These are phyloP conservation scores for Drosophila neonasuta DNA, from an alignment of 2,888 invertebrate species.

Conservation along the genomic window DNA sequence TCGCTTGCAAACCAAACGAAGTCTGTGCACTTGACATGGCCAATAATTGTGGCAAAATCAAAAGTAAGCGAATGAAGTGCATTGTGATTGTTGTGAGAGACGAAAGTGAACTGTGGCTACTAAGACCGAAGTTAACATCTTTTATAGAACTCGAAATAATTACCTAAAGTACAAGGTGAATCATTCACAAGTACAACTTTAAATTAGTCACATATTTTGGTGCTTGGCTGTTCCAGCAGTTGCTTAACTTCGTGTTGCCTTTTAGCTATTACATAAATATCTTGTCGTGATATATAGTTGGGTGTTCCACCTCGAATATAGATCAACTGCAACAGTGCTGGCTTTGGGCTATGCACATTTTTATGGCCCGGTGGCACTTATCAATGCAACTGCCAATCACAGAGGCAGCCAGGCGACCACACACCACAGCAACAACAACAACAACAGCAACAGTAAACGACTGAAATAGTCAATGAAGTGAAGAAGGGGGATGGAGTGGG, in stretches of 20 bases:
- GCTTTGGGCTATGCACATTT: conserved; percentile 42
- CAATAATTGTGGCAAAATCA: conserved; percentile 7
- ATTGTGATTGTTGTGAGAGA: conserved; percentile 20
- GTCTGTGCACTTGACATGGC: neutral
- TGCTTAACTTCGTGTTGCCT: neutral
- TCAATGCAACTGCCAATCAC: conserved; percentile 65
- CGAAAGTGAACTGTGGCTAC: conserved; percentile 10
- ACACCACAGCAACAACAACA: conserved; percentile 22
- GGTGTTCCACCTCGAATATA: conserved; percentile 1
- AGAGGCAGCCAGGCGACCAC: conserved; percentile 39
- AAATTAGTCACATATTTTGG: conserved; percentile 30
- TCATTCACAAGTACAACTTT: conserved; percentile 22
- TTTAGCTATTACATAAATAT: conserved; percentile 1
- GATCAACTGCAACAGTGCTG: conserved; percentile 10
- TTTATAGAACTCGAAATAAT: conserved; percentile 31
- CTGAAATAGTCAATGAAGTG: neutral
- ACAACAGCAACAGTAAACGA: conserved; percentile 3
- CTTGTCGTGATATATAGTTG: conserved; percentile 13
- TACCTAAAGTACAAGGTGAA: neutral
- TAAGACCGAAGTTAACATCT: neutral
- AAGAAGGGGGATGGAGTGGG: neutral
- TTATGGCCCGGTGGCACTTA: conserved; percentile 50
- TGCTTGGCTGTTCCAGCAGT: conserved; percentile 1
- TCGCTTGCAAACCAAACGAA: neutral
- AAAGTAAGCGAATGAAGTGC: conserved; percentile 11